phyloP scores from a whole-genome alignment of 2,888 invertebrate genomes.

The Caenorhabditis sp. region DNA sequence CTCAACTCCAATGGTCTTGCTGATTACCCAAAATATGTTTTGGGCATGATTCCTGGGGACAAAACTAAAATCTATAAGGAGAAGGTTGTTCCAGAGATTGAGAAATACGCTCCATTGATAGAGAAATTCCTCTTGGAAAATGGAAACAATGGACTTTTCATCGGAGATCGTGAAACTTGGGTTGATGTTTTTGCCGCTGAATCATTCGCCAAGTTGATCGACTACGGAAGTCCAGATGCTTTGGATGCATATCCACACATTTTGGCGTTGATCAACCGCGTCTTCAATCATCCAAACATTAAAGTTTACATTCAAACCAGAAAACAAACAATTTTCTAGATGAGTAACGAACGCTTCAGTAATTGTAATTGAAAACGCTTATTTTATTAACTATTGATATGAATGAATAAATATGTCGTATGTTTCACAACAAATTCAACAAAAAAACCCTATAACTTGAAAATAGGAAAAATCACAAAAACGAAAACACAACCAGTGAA shows the following conservation, averaged over 20 bases:
- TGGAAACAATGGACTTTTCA: slow-evolving; percentile 56
- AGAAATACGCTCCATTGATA: slow-evolving; percentile 57
- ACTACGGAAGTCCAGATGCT: slow-evolving; percentile 59
- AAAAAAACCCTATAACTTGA: too few relatives aligned
- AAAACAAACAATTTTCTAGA: slow-evolving; percentile 31
- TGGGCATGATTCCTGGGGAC: slow-evolving; percentile 44
- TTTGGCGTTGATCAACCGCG: slow-evolving; percentile 54
- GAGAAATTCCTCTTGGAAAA: slow-evolving; percentile 64
- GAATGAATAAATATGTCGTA: not conserved
- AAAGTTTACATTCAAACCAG: slow-evolving; percentile 54
- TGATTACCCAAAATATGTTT: slow-evolving; percentile 41
- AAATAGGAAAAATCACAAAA: too few relatives aligned
- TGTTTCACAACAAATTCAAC: not conserved
- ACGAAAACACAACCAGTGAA: too few relatives aligned
- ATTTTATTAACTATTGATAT: not conserved
- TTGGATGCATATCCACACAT: slow-evolving; percentile 65
- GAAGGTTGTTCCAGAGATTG: slow-evolving; percentile 57
- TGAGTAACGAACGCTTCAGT: not conserved
- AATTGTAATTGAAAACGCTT: not conserved
- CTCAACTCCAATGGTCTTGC: slow-evolving; percentile 40
- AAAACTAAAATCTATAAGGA: slow-evolving; percentile 53
- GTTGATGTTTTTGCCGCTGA: slow-evolving; percentile 66
- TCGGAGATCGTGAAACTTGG: slow-evolving; percentile 66
- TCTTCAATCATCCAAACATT: slow-evolving; percentile 61
- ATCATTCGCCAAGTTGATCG: slow-evolving; percentile 55